A percentile compares a stretch with the other conserved stretches of the same genome.
phyloP scores from a whole-genome alignment of 2,113 vertebrate species.

The Tinamus guttatus region DNA sequence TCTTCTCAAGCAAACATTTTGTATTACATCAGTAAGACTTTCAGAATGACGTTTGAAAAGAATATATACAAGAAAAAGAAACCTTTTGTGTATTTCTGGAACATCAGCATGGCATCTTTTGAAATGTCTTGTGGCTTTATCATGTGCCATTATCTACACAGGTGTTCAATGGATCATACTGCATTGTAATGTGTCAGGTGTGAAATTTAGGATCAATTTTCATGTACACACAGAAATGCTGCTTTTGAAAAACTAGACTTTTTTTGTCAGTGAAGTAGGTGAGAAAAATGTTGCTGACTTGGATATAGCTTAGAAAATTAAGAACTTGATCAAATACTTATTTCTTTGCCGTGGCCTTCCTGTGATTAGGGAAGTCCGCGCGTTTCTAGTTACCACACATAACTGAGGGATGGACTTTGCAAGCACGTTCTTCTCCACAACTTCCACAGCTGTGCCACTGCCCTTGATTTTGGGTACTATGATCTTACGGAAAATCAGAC shows the following conservation, averaged over 20 bases:
- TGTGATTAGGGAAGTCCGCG: background rate
- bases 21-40: background rate
- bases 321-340: background rate
- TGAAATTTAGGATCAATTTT: background rate
- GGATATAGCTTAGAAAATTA: background rate
- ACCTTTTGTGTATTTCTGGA: background rate
- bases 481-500: background rate
- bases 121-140: background rate
- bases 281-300: background rate
- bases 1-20: background rate
- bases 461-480: background rate
- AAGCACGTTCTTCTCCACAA: background rate
- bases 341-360: background rate
- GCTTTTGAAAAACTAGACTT: background rate
- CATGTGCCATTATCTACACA: background rate
- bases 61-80: background rate
- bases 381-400: background rate
- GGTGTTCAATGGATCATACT: background rate
- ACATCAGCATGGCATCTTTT: background rate
- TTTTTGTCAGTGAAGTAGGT: background rate
- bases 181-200: background rate
- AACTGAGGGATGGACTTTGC: background rate
- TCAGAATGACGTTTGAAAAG: conserved; percentile 1
- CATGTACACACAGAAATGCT: background rate
- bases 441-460: background rate